phyloP scores from a whole-genome alignment of 2,797 vertebrate species.

The Cyprinella venusta region DNA sequence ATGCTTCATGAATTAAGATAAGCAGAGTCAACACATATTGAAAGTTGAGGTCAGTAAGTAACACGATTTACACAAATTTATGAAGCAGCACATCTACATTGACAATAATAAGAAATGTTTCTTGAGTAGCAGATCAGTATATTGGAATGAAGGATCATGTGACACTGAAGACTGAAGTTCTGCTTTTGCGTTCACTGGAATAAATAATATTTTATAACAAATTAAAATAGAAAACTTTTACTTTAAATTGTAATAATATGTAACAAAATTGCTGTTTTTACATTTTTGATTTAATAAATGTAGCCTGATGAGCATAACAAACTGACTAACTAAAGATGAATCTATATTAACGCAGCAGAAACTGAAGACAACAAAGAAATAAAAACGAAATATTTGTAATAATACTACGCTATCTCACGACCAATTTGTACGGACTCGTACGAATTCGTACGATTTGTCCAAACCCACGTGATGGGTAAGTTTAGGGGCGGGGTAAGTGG shows the following conservation, averaged over 20 bases:
- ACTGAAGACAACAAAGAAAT: no score
- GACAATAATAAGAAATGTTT: background rate
- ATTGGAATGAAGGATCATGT: background rate
- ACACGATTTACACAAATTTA: background rate
- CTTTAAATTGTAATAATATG: background rate
- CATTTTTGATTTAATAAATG: background rate
- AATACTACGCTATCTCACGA: no score
- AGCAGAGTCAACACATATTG: background rate
- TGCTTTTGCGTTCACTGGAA: background rate
- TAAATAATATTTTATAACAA: background rate
- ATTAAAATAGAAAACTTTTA: background rate
- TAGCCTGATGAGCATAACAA: no score
- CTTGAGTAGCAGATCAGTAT: background rate
- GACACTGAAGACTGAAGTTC: background rate
- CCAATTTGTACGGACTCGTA: no score
- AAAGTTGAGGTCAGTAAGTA: no score
- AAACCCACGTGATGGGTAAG: no score
- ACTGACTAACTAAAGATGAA: no score
- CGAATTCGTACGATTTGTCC: no score
- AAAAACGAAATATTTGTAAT: no score
- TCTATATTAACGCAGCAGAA: no score
- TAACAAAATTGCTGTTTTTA: background rate
- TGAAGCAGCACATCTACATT: background rate
- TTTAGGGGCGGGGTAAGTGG: no score
- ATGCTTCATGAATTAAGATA: background rate